Base-by-base conservation (phyloP, 1,140 invertebrate genomes). In the Euura lappo region DNA sequence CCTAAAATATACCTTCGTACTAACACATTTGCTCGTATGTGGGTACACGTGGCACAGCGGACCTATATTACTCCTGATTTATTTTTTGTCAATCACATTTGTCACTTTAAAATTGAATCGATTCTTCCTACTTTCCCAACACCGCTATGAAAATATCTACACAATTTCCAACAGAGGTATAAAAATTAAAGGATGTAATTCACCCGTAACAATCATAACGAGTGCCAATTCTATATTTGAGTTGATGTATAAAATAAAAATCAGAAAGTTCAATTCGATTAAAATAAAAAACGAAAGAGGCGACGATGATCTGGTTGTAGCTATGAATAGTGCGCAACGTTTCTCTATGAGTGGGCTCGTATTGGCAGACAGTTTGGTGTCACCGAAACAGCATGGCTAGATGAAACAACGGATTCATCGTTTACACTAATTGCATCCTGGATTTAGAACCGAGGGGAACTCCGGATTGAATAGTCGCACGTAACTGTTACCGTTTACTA, bases 21-120 rank as follows among this genome's bases (percentile, higher is more conserved):
- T 68, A 11, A 74, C 71, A 71, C 60, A 67, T 68, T 64, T 71
- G 45, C 79, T 77, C 79, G 76, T 79, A 77, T 77, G 71, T 75
- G 71, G 74, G 77, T 77, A 79, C 79, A 75, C 75, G 76, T 72
- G 72, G 71, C 74, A 68, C 68, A 28, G 28, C 65, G 42, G 66
- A 60, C 51, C 51, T 60, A 60, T 60, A 60, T 60, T 60, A 60
- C 51, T 60, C 13, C 10, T 11, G 51, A 60, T 60, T 60, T 60
- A 28, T 28, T n/a, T n/a, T 60, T 1, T 60, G 51, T 60, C 51
- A 60, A 60, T 60, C 51, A 60, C 2, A 60, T 60, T 60, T 60
- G 3, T 60, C 51, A 60, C 13, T 60, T 5, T 1, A 28, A 28
- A 28, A 60, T 60, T 60, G 13, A 6, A n/a, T 8, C 13, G 51